These are phyloP conservation scores for Pseudomyrmex sp. DNA, from an alignment of 1,140 invertebrate species.

Conservation along the genomic window DNA sequence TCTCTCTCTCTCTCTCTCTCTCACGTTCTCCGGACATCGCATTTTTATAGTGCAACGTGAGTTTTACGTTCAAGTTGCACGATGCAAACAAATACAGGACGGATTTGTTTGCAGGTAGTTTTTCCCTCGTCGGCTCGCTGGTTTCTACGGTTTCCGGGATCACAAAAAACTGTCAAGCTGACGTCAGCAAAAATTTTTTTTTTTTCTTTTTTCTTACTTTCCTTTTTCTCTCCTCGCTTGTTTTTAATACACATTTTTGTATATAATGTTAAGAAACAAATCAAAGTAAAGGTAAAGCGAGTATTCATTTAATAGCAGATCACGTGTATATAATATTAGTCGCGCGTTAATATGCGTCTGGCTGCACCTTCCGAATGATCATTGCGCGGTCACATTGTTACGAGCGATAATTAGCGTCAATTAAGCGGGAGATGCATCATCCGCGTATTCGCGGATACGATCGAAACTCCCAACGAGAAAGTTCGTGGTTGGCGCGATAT, in stretches of 20 bases:
- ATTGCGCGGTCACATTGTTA: conserved; percentile 22
- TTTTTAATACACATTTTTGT: neutral
- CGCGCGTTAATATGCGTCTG: conserved; percentile 8
- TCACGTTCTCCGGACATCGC: neutral
- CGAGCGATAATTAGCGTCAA: conserved; percentile 48
- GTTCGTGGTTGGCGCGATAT: conserved; percentile 26
- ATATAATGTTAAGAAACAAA: neutral
- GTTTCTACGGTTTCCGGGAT: conserved; percentile 40
- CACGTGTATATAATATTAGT: neutral
- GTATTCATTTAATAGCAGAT: conserved; percentile 3
- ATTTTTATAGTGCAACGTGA: conserved; percentile 45
- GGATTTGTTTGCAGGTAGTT: conserved; percentile 43
- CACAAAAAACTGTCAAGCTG: conserved; percentile 45
- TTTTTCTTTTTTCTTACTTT: neutral
- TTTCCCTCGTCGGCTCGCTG: conserved; percentile 20
- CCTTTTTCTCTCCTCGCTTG: neutral
- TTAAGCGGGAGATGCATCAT: conserved; percentile 41
- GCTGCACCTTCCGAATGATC: conserved; percentile 9
- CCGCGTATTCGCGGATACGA: neutral
- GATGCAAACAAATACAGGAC: conserved; percentile 41
- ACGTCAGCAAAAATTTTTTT: conserved; percentile 26
- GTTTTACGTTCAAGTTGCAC: conserved; percentile 52
- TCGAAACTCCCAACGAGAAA: conserved; percentile 31
- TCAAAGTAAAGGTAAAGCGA: neutral
- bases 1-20: neutral